Evolutionary conservation across 1,140 invertebrate species (phyloP), one percentile per base, ranked within the genome.

Genomic region (Bactericera cockerelli): DNA sequence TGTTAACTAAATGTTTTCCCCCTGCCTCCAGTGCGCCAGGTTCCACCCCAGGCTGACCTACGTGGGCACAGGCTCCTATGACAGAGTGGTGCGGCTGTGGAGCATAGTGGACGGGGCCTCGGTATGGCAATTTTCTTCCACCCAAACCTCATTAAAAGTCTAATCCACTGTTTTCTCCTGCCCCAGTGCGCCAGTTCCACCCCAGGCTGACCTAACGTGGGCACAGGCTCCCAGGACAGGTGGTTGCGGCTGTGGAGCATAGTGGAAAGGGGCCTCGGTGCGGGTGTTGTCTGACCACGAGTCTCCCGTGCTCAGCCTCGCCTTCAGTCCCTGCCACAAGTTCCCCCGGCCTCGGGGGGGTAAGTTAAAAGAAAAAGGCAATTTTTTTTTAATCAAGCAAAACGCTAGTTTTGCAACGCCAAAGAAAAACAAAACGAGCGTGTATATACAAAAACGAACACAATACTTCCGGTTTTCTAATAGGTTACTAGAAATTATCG

Each of bases 21-120:
- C n/a, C n/a, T n/a, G n/a, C n/a, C n/a, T n/a, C n/a, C 65, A 83
- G 82, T 79, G 83, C 66, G 76, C 89, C 22, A 80, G 80, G 65
- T 90, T 92, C 72, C 87, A 91, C 71, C 86, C 88, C 1, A 90
- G 88, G 70, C 80, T 82, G 59, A 78, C 79, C 63, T 89, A 90
- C 67, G 65, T 90, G 61, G 87, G 86, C 33, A 87, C 84, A 1
- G 86, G 84, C 14, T 86, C 86, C 19, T 74, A 79, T 11, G 87
- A 90, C 72, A 81, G 82, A 65, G 82, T 81, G 24, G 78, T 90
- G 57, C 76, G 86, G 26, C 69, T 91, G 59, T 91, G 87, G 87
- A 76, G 74, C 55, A 74, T 82, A 56, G 72, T 77, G 57, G 79
- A 82, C 65, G 80, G 76, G 1, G 76, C 74, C 65, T 67, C 81